phyloP scores from a whole-genome alignment of 1,140 invertebrate genomes.

The Trachymyrmex septentrionalis region DNA sequence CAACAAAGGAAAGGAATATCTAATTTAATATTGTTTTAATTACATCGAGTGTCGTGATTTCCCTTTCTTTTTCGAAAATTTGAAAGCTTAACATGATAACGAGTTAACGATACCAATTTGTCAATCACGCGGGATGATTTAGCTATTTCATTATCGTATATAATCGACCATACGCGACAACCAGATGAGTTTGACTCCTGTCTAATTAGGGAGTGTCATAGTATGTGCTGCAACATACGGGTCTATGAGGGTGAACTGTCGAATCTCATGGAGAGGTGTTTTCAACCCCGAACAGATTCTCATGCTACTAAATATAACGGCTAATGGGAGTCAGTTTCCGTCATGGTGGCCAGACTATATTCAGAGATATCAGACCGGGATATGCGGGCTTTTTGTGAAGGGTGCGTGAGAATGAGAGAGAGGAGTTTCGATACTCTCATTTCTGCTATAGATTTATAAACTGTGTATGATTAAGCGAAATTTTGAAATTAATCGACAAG shows the following conservation, averaged over 20 bases:
- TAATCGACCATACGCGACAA: slow-evolving; percentile 5
- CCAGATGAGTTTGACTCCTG: neutral
- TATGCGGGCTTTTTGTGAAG: slow-evolving; percentile 74
- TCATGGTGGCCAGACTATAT: slow-evolving; percentile 70
- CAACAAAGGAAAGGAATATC: neutral
- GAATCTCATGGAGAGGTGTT: slow-evolving; percentile 67
- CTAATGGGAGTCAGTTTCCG: slow-evolving; percentile 76
- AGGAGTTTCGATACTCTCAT: neutral
- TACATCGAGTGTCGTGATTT: neutral
- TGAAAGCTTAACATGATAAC: neutral
- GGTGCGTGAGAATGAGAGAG: slow-evolving; percentile 15
- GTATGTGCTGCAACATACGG: slow-evolving; percentile 74
- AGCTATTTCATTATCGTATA: neutral
- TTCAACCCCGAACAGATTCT: slow-evolving; percentile 79
- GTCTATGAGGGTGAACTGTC: slow-evolving; percentile 68
- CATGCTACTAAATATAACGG: slow-evolving; percentile 78
- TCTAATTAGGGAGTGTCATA: slow-evolving; percentile 67
- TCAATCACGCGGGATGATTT: slow-evolving; percentile 6
- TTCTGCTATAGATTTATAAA: slow-evolving; percentile 20
- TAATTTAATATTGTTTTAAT: neutral
- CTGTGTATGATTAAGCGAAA: slow-evolving; percentile 39
- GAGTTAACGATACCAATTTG: slow-evolving; percentile 22
- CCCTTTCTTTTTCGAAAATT: neutral
- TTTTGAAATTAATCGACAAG: slow-evolving; percentile 20
- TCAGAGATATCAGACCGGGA: slow-evolving; percentile 60